Base-by-base conservation (phyloP, 2,797 vertebrate species). In the Anableps anableps region DNA sequence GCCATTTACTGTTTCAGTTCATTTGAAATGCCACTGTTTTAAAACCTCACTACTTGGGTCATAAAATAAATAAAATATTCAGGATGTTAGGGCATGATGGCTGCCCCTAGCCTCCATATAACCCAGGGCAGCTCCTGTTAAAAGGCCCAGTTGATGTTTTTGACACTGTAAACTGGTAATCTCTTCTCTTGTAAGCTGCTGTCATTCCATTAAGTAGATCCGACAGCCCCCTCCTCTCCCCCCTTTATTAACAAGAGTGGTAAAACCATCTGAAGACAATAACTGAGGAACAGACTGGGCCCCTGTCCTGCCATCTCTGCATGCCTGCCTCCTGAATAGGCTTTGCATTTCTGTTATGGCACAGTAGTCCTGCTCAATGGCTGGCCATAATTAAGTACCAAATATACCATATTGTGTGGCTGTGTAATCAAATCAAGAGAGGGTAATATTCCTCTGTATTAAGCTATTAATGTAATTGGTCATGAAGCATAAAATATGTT, bases 401-500 rank as follows among this genome's bases (percentile, higher is more conserved):
- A 98, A 98, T 97, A 98, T 96, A 97, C 97, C 98, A 99, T 98
- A 99, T 99, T 99, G 98, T 99, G 97, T 96, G 97, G 96, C 97
- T 97, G 97, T 95, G 97, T 99, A 99, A 99, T 99, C 97, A 98
- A 99, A 99, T 99, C 98, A 98, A 97, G 96, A 97, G 97, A 97
- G 97, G 97, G 97, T 99, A 98, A 99, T 98, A 99, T 99, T 99
- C 97, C 96, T 97, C 97, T 97, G 97, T 97, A 98, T 99, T 99
- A 97, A 98, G 97, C 98, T 97, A 99, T 99, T 99, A 98, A 99
- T 99, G 98, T 99, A 99, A 99, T 99, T 99, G 98, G 97, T 99
- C 97, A 99, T 99, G 98, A 99, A 98, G 98, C 98, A 98, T 98
- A 99, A 99, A 99, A 98, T 99, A 98, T 98, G 97, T 99, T 98